Evolutionary conservation across 2,113 vertebrate genomes (phyloP).

Genomic region (Puma concolor): DNA sequence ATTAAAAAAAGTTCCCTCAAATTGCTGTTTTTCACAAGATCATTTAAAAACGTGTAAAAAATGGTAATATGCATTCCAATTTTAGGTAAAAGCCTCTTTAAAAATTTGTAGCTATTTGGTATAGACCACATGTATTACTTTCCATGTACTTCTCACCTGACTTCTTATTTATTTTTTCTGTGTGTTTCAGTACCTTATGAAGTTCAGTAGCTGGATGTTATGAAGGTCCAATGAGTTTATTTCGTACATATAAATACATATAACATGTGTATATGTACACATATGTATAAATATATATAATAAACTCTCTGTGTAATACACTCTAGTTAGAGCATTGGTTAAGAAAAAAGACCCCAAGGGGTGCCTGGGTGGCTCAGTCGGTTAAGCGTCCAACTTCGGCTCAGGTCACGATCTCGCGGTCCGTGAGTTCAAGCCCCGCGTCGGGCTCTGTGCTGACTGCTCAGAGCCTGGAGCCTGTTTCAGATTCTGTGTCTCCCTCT

Average conservation of each 20-base stretch:
- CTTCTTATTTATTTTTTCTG: background rate
- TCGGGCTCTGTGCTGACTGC: too few relatives aligned
- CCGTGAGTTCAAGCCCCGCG: too few relatives aligned
- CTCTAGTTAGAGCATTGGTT: background rate
- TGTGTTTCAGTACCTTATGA: background rate
- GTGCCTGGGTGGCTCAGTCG: too few relatives aligned
- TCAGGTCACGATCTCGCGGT: too few relatives aligned
- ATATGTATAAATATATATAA: background rate
- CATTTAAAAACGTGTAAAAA: conserved; percentile 23
- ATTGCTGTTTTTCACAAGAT: background rate
- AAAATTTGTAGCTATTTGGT: background rate
- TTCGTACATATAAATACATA: background rate
- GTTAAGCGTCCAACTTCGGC: too few relatives aligned
- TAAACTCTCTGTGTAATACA: background rate
- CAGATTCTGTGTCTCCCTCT: too few relatives aligned
- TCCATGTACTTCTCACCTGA: background rate
- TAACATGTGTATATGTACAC: background rate
- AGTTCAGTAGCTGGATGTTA: background rate
- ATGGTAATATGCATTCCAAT: background rate
- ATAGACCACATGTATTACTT: background rate
- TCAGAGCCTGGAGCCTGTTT: too few relatives aligned
- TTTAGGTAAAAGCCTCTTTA: background rate
- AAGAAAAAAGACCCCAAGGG: background rate
- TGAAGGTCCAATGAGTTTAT: background rate
- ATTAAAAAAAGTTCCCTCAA: background rate